Percentiles rank a stretch among this genome's conserved stretches.
phyloP scores from a whole-genome alignment of 2,888 invertebrate genomes.

The Drosophila flavopinicola region DNA sequence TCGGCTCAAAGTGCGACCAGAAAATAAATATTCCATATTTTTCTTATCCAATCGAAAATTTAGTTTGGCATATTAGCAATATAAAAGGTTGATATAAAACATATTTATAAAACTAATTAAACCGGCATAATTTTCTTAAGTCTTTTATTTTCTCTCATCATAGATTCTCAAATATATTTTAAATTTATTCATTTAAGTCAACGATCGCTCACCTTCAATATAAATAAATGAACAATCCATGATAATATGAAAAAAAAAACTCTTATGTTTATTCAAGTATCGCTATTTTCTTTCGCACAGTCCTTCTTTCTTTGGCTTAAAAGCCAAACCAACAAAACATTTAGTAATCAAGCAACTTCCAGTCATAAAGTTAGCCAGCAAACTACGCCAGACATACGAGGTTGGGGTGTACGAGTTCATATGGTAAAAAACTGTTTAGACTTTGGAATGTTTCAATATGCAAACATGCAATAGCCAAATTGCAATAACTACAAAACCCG shows the following conservation, averaged over 20 bases:
- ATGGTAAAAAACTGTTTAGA: slow-evolving; percentile 50
- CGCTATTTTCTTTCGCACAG: not conserved
- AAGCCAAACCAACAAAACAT: slow-evolving; percentile 44
- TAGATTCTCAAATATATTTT: not conserved
- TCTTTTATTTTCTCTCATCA: no score
- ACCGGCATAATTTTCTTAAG: not conserved
- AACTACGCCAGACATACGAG: slow-evolving; percentile 30
- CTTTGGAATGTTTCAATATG: slow-evolving; percentile 68
- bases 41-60: no score
- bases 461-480: slow-evolving; percentile 74
- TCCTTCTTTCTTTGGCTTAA: slow-evolving; percentile 6
- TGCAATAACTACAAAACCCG: slow-evolving; percentile 64
- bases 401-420: no score
- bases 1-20: no score
- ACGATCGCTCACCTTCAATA: no score
- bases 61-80: no score
- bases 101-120: no score
- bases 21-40: no score
- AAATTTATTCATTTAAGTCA: not conserved
- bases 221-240: not conserved
- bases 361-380: slow-evolving; percentile 17
- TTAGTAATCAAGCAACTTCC: slow-evolving; percentile 43
- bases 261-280: not conserved
- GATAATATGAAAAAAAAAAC: not conserved
- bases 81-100: no score